phyloP scores from a whole-genome alignment of 1,140 invertebrate species.

The Halotydeus destructor region DNA sequence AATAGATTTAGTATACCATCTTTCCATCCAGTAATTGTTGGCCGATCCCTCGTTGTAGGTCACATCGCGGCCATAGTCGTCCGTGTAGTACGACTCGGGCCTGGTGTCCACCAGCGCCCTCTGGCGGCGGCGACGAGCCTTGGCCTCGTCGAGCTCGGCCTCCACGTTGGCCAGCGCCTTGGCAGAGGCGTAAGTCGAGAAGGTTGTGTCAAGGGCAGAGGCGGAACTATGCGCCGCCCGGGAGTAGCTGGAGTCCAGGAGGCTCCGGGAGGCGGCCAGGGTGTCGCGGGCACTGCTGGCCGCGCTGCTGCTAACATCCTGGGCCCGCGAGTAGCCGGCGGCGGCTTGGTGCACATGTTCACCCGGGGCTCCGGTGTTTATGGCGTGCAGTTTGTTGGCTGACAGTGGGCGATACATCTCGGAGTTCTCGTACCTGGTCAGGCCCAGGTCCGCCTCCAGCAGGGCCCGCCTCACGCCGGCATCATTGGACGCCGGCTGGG shows the following conservation, averaged over 20 bases:
- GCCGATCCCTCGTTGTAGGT: background rate
- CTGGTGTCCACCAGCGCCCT: background rate
- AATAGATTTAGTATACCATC: conserved; percentile 14
- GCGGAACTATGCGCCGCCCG: background rate
- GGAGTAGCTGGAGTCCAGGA: background rate
- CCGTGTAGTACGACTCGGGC: conserved; percentile 1
- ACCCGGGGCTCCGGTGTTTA: background rate
- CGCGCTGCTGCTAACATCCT: background rate
- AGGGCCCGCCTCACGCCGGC: conserved; percentile 6
- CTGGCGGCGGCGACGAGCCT: conserved; percentile 5
- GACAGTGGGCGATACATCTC: background rate
- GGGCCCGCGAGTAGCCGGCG: conserved; percentile 1
- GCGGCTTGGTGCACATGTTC: background rate
- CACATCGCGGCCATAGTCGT: background rate
- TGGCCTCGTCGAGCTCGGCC: conserved; percentile 4
- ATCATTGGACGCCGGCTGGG: conserved; percentile 12
- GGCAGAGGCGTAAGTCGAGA: conserved; percentile 2
- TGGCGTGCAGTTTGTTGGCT: background rate
- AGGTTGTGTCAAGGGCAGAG: too few relatives aligned
- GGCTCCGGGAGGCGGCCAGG: background rate
- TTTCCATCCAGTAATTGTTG: conserved; percentile 13
- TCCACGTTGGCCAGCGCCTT: background rate
- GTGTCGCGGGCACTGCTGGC: background rate
- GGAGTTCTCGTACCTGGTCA: too few relatives aligned
- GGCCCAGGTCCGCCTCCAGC: conserved; percentile 2